phyloP scores from a whole-genome alignment of 2,797 vertebrate genomes.

The Ceryle rudis region DNA sequence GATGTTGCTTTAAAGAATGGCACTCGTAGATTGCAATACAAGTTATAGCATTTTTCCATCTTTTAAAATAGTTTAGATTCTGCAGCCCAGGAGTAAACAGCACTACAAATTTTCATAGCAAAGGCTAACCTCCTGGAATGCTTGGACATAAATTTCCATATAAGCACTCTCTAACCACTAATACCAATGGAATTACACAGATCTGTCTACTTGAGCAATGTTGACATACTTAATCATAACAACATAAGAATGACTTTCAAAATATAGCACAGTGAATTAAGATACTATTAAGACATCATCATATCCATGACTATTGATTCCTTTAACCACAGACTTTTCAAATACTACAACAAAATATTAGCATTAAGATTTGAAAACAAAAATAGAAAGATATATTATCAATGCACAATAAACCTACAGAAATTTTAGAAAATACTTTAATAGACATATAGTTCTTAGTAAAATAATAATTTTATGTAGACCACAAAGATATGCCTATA shows the following conservation, averaged over 20 bases:
- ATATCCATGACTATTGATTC: accelerated
- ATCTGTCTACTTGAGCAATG: background rate
- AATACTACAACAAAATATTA: background rate
- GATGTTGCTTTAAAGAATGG: background rate
- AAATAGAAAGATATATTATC: background rate
- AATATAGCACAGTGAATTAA: background rate
- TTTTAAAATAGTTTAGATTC: background rate
- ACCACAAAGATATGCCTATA: background rate
- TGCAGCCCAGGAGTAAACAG: background rate
- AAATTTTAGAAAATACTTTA: background rate
- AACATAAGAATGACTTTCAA: background rate
- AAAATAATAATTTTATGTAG: background rate
- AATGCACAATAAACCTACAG: background rate
- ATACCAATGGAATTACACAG: background rate
- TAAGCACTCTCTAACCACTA: background rate
- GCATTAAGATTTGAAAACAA: background rate
- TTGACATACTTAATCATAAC: background rate
- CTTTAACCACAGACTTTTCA: background rate
- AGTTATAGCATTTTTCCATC: background rate
- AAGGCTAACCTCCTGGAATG: background rate
- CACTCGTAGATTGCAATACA: background rate
- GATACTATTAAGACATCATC: background rate
- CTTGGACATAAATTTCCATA: background rate
- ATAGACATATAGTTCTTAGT: background rate
- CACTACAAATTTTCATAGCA: background rate